Percentiles rank a stretch among this genome's conserved stretches.
Conservation (phyloP, 2,797 vertebrate genomes). For the Rhincodon typus region DNA sequence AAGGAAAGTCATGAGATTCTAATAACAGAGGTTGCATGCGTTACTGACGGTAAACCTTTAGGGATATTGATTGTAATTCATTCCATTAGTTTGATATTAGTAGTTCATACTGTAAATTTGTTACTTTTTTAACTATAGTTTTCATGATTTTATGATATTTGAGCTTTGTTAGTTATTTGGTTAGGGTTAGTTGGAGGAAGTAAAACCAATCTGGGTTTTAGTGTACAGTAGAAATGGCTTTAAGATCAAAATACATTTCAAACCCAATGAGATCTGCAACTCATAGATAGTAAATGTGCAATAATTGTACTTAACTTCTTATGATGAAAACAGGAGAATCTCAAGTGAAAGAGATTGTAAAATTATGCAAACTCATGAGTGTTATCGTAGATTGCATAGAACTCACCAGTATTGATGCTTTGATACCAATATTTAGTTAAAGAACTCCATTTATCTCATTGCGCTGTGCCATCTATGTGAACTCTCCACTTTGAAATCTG, state of each 20-base stretch:
- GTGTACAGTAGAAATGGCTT: background rate
- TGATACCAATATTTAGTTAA: background rate
- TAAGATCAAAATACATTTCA: background rate
- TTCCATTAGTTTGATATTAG: background rate
- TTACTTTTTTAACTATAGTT: background rate
- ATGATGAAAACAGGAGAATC: background rate
- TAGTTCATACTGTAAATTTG: background rate
- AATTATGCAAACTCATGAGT: background rate
- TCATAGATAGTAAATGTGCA: background rate
- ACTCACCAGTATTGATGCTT: background rate
- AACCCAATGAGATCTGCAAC: background rate
- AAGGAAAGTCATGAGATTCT: background rate
- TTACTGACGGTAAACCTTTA: background rate
- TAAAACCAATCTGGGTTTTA: background rate
- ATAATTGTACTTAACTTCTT: background rate
- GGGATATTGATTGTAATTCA: background rate
- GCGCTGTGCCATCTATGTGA: background rate
- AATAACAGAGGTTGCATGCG: background rate
- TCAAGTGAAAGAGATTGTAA: background rate
- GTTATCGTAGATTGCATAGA: background rate
- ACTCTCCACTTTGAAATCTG: background rate
- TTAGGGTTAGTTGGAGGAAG: background rate
- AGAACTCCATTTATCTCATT: background rate
- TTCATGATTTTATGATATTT: background rate
- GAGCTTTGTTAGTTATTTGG: background rate